Conservation (phyloP, 2,797 vertebrate species). For the Bucorvus abyssinicus region DNA sequence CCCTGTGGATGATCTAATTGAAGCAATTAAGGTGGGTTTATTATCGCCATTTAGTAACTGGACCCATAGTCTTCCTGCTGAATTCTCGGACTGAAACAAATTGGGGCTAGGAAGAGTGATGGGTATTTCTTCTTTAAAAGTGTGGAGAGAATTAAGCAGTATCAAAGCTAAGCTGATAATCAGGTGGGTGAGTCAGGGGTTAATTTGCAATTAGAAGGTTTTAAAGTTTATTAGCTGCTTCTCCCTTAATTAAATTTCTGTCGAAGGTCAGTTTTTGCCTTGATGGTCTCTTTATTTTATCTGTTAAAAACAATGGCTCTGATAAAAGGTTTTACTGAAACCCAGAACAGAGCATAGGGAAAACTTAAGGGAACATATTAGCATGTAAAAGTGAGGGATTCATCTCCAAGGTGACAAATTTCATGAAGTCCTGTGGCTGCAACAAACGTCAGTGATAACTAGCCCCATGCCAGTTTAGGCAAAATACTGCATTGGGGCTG, state of each 20-base stretch:
- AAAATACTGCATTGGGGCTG: neutral
- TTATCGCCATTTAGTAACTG: slow-evolving; percentile 54
- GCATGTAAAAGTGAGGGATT: neutral
- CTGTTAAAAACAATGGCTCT: neutral
- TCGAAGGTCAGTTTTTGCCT: slow-evolving; percentile 32
- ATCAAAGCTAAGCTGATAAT: slow-evolving; percentile 19
- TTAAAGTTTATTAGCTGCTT: slow-evolving; percentile 28
- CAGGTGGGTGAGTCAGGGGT: slow-evolving; percentile 22
- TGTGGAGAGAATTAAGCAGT: slow-evolving; percentile 38
- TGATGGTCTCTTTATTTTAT: slow-evolving; percentile 22
- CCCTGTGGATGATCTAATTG: slow-evolving; percentile 43
- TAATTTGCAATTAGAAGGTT: slow-evolving; percentile 51
- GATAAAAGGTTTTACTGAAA: slow-evolving; percentile 29
- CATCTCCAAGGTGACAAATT: neutral
- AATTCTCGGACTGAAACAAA: neutral
- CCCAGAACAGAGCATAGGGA: neutral
- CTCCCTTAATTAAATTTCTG: slow-evolving; percentile 28
- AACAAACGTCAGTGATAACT: neutral
- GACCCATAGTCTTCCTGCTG: slow-evolving; percentile 24
- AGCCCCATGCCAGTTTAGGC: neutral
- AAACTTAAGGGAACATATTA: slow-evolving; percentile 8
- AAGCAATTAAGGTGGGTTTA: slow-evolving; percentile 67
- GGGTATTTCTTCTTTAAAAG: neutral
- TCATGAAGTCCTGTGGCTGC: neutral
- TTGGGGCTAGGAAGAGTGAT: neutral